Base-by-base conservation (phyloP, 2,113 vertebrate genomes). In the Gallinago paraguaiae region DNA sequence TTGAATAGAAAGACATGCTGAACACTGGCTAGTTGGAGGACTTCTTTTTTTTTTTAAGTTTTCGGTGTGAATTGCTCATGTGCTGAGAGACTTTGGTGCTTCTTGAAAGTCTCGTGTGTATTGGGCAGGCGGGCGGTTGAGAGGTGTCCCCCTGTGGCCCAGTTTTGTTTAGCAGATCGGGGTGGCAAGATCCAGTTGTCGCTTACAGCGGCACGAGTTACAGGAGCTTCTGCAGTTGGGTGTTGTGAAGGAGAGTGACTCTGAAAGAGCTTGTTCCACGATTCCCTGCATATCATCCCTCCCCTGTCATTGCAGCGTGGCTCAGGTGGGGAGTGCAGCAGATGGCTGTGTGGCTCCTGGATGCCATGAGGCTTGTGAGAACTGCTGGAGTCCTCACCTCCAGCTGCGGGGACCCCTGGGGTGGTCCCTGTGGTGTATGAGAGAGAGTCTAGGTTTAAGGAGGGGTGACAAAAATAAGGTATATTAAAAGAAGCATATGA, bases 281-380 rank as follows among this genome's bases (percentile, higher is more conserved):
- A 68, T 91, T 75, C 15, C 33, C 43, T 85, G 57, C 8, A 0
- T 4, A 6, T 22, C 13, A 14, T 43, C 45, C 51, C 53, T 68
- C 9, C 17, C 51, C 37, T 15, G 2, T 35, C 18, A 4, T 25
- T 41, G 43, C 59, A n/a, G 2, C 0, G 0, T 82, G 41, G 53
- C 79, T 81, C 31, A 33, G 28, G 33, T 61, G 31, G 50, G 48
- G 7, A 53, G 31, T 48, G 23, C 68, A 83, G 30, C 57, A 45
- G 24, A 7, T 39, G 46, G 16, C 33, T 64, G 6, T 16, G 63
- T 72, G 54, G 24, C 17, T 64, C 6, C 70, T 41, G 69, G 64
- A 10, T 81, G 35, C 35, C 1, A 2, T 50, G 20, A 54, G 50
- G 23, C 78, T 35, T 46, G 22, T 53, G 60, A 87, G 19, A 75